Evolutionary conservation across 2,797 vertebrate genomes (phyloP).

Genomic region (Diceros bicornis): DNA sequence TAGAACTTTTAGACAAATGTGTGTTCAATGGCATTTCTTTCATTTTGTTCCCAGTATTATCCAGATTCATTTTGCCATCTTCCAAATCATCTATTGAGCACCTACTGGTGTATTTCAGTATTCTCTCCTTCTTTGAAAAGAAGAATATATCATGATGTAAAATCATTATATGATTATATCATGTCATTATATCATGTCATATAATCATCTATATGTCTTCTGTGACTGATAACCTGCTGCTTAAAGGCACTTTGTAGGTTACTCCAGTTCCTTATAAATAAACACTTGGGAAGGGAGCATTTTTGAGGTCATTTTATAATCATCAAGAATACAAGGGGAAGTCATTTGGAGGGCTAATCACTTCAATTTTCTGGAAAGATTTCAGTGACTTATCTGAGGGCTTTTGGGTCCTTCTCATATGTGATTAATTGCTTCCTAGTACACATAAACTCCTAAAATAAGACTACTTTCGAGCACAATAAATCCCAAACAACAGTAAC

Average conservation of each 20-base stretch:
- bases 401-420: neutral
- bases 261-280: slow-evolving; percentile 32
- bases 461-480: slow-evolving; percentile 49
- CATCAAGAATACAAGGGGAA: neutral
- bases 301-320: neutral
- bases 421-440: slow-evolving; percentile 6
- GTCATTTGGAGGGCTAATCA: neutral
- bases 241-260: slow-evolving; percentile 8
- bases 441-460: slow-evolving; percentile 58
- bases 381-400: slow-evolving; percentile 35
- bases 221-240: neutral
- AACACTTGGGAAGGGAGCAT: slow-evolving; percentile 32
- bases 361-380: slow-evolving; percentile 34
- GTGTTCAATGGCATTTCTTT: neutral
- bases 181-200: neutral
- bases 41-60: neutral
- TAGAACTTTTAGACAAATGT: neutral
- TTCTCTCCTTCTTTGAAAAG: neutral
- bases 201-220: neutral
- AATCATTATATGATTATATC: neutral
- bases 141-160: too few species aligned
- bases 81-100: neutral
- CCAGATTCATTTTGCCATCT: neutral
- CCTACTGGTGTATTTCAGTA: neutral
- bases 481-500: slow-evolving; percentile 58